Evolutionary conservation across 2,888 invertebrate genomes (phyloP), one percentile per base, ranked within the genome.

Genomic region (Caenorhabditis japonica): DNA sequence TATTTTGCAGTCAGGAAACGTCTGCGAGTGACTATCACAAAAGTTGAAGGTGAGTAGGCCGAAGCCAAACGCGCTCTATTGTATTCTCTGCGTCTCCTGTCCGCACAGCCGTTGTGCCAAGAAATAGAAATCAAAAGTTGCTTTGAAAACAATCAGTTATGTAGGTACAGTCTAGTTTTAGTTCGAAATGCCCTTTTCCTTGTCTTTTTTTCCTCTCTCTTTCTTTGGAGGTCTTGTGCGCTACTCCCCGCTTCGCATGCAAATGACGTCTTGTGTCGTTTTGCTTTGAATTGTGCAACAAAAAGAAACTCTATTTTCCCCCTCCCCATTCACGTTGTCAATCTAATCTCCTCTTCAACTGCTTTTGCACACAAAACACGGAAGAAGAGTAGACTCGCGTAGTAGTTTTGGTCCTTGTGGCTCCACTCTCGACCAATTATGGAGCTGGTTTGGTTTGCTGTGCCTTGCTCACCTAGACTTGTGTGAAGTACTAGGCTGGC

Each of bases 1-100:
- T 89, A 88, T 68, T 85, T 89, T 36, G 88, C 88, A 5, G 87
- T 88, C 12, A 82, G 88, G 15, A 88, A 87, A 70, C 84, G 89
- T n/a, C 84, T 89, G 1, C 87, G 88, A 49, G 88, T 89, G n/a
- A 75, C 72, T 8, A 73, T 86, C 17, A 62, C 84, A 27, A 86
- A 85, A 52, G 83, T 85, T 30, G 86, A 85, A 76, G 85, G 85
- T 80, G 27, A 55, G 77, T 66, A 34, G 8, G 34, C n/a, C n/a
- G n/a, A n/a, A n/a, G n/a, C n/a, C n/a, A n/a, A n/a, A n/a, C n/a
- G n/a, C n/a, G n/a, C n/a, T n/a, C n/a, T n/a, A n/a, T n/a, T n/a
- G n/a, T n/a, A n/a, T n/a, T n/a, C n/a, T n/a, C n/a, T n/a, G n/a
- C n/a, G n/a, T n/a, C n/a, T n/a, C n/a, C n/a, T n/a, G n/a, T n/a